Evolutionary conservation across 2,888 invertebrate species (phyloP), one percentile per base, ranked within the genome.

Genomic region (Bombyx huttoni): DNA sequence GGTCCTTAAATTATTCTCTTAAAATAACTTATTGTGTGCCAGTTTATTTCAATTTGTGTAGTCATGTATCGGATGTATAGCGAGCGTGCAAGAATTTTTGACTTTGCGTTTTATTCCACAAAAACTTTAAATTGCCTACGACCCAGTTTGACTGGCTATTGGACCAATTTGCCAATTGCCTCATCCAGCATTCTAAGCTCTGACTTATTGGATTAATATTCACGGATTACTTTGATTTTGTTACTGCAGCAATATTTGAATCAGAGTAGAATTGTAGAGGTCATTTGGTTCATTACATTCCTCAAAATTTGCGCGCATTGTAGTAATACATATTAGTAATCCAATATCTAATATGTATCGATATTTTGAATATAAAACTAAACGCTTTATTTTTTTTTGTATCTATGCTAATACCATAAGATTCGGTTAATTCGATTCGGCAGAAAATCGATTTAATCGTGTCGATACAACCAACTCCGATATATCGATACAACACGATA

Each of bases 71-170:
- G 24, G 24, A 24, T 24, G 24, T 74, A 55, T 73, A 59, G 60
- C 64, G 70, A 64, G 68, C 67, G 67, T 70, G 65, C 64, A 63
- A 67, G 65, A 66, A 74, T 78, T 79, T 80, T 80, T 81, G 74
- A 81, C 78, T 80, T 71, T 68, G 72, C 70, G 63, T 81, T 85
- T 83, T 83, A 84, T 83, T 81, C 68, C 72, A 70, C 69, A 78
- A 78, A 84, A 85, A 86, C 79, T 87, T 87, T 85, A 85, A 85
- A 86, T 86, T 86, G 81, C 79, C 76, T 81, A 70, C 74, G 84
- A 81, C 84, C 84, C 72, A 84, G 77, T 85, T 86, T 59, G 65
- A 70, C 61, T 67, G 70, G 65, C 73, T 73, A 78, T 78, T 78
- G 78, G 78, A 77, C 79, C 78, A 79, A 81, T 83, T 73, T 67